A percentile compares a stretch with the other conserved stretches of the same genome.
Evolutionary conservation across 2,888 invertebrate genomes (phyloP).

Genomic region (Sminthurinus aureus): DNA sequence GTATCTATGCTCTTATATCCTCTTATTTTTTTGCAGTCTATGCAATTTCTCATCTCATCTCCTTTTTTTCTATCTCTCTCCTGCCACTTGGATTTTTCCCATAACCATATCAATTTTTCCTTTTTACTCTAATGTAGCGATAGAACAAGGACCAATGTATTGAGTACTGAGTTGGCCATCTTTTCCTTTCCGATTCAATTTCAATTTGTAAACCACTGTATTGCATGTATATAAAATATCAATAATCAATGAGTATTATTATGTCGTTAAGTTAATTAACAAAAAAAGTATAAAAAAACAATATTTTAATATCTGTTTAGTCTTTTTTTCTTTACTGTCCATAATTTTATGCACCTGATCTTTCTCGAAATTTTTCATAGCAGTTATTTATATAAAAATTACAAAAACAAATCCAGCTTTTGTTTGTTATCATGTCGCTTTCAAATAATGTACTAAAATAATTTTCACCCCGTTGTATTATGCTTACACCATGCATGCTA

Average conservation of each 20-base stretch:
- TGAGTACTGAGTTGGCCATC: constrained; percentile 45
- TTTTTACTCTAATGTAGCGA: constrained; percentile 18
- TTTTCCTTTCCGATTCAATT: constrained; percentile 49
- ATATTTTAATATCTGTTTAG: no score
- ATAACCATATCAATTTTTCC: constrained; percentile 27
- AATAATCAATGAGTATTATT: no score
- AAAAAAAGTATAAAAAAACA: constrained; percentile 29
- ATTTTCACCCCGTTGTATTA: no score
- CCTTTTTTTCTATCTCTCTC: not conserved
- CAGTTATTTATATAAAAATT: no score
- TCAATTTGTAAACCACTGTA: constrained; percentile 44
- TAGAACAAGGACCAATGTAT: constrained; percentile 41
- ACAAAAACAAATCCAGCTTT: no score
- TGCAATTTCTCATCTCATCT: constrained; percentile 34
- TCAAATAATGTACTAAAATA: no score
- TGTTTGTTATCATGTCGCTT: no score
- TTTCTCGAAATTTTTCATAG: no score
- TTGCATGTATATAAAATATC: not conserved
- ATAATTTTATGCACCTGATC: constrained; percentile 17
- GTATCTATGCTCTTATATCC: not conserved
- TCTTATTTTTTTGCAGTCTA: constrained; percentile 31
- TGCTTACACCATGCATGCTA: no score
- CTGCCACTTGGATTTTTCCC: constrained; percentile 13
- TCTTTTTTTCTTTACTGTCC: constrained; percentile 2
- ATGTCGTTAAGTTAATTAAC: constrained; percentile 25